These are phyloP conservation scores for Erethizon dorsatum DNA, from an alignment of 2,797 vertebrate genomes.

Conservation along the genomic window DNA sequence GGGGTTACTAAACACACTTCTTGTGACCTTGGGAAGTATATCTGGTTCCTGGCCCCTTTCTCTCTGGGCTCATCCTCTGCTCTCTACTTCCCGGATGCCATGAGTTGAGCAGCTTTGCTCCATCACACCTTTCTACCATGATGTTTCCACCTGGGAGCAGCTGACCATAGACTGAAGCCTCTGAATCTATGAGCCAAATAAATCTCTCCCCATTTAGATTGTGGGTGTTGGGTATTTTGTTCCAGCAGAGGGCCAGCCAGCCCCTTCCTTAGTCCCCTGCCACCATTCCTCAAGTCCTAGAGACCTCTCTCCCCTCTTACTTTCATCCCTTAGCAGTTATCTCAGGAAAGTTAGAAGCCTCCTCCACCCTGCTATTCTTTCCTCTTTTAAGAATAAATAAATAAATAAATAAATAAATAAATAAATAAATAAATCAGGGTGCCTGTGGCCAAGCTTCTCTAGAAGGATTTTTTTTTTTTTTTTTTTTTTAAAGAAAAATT, in stretches of 20 bases:
- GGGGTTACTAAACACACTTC: background rate
- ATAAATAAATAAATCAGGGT: background rate
- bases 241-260: background rate
- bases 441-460: background rate
- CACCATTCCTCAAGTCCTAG: background rate
- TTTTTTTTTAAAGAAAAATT: background rate
- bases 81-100: background rate
- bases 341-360: background rate
- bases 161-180: background rate
- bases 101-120: background rate
- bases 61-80: background rate
- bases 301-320: background rate
- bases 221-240: background rate
- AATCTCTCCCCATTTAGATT: background rate
- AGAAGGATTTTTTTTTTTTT: background rate
- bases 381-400: background rate
- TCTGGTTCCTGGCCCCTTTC: background rate
- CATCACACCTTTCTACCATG: background rate
- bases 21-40: background rate
- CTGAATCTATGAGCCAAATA: background rate
- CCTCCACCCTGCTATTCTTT: background rate
- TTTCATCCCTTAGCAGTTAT: slow-evolving; percentile 11
- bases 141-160: background rate
- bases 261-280: background rate
- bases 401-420: background rate